A percentile compares a stretch with the other conserved stretches of the same genome.
Conservation (phyloP, 2,113 vertebrate genomes). For the Tupaia chinensis region DNA sequence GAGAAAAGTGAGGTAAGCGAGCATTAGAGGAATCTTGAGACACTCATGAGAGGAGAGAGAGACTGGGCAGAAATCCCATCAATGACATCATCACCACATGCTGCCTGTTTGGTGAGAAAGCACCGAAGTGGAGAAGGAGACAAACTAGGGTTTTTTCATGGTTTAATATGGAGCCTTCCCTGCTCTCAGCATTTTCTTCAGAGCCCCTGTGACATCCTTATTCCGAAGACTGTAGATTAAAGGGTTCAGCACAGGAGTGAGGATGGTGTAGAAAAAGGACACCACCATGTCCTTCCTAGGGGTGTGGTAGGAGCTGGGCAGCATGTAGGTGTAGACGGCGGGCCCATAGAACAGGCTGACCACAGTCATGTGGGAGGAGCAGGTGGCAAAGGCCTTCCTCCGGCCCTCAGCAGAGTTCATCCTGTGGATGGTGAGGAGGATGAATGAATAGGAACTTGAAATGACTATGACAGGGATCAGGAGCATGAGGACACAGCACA, state of each 20-base stretch:
- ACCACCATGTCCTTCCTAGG: constrained; percentile 38
- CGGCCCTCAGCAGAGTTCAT: constrained; percentile 52
- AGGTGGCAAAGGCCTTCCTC: constrained; percentile 57
- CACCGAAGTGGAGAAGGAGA: too few species aligned
- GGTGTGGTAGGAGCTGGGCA: constrained; percentile 22
- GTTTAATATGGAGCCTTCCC: too few species aligned
- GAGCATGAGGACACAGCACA: constrained; percentile 70
- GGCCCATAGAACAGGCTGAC: constrained; percentile 72
- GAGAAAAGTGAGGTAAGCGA: too few species aligned
- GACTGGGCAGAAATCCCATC: too few species aligned
- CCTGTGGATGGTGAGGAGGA: too few species aligned
- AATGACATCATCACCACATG: too few species aligned
- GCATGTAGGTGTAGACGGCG: constrained; percentile 51
- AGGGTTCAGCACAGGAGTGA: constrained; percentile 44
- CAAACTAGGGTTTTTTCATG: too few species aligned
- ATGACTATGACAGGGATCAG: too few species aligned
- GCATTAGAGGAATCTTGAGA: too few species aligned
- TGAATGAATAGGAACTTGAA: too few species aligned
- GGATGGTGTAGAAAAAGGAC: constrained; percentile 52
- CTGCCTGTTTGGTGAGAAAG: too few species aligned
- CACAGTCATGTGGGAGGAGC: constrained; percentile 72
- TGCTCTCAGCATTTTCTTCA: constrained; percentile 21
- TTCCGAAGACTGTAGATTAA: constrained; percentile 49
- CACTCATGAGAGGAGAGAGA: too few species aligned
- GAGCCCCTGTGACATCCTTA: constrained; percentile 35